A percentile compares a stretch with the other conserved stretches of the same genome.
These are phyloP conservation scores for Phalacrocorax carbo DNA, from an alignment of 2,113 vertebrate species.

Conservation along the genomic window DNA sequence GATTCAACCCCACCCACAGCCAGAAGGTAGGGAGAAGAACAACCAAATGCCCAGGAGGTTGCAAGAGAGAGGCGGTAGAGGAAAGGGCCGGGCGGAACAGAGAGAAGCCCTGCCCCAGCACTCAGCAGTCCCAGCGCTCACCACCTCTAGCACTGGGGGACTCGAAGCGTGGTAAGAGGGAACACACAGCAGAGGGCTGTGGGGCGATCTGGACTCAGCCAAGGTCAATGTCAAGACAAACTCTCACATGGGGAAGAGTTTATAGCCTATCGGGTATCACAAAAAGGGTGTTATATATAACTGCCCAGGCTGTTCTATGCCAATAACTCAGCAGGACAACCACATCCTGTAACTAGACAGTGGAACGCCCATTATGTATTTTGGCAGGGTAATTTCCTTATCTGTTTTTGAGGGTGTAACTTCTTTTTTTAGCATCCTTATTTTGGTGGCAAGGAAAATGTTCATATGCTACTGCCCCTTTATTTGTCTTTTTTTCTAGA, in stretches of 20 bases:
- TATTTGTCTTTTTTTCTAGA: not conserved
- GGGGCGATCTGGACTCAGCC: not conserved
- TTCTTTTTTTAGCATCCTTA: not conserved
- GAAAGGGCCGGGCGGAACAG: not conserved
- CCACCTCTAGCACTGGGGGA: not conserved
- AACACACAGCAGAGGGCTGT: not conserved
- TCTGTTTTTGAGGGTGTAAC: not conserved
- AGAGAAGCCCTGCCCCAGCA: not conserved
- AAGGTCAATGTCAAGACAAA: not conserved
- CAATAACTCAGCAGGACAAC: not conserved
- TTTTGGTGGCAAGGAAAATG: not conserved
- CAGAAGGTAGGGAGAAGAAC: not conserved
- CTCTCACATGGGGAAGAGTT: not conserved
- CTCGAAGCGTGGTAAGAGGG: not conserved
- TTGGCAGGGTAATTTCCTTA: conserved; percentile 31
- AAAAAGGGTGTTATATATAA: conserved; percentile 9
- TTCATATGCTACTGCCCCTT: not conserved
- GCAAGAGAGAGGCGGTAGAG: not conserved
- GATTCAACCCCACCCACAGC: not conserved
- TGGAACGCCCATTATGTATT: not conserved
- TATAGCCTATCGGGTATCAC: not conserved
- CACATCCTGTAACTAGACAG: conserved; percentile 31
- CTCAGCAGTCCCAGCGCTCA: not conserved
- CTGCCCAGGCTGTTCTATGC: not conserved
- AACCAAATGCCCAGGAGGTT: not conserved